Conservation (phyloP, 2,113 vertebrate genomes). For the Panthera uncia region DNA sequence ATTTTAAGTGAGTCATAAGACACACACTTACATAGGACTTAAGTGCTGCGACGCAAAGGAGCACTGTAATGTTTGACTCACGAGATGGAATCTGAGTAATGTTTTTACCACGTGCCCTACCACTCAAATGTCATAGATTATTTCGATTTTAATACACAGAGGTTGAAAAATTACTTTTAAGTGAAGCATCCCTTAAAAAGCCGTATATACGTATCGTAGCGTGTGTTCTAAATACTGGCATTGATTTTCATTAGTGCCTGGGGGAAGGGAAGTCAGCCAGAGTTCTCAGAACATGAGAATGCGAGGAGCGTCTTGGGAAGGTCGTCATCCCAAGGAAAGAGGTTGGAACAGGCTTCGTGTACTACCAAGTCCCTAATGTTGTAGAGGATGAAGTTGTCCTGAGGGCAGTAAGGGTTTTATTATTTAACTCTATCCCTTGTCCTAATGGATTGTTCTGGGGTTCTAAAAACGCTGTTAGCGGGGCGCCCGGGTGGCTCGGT, state of each 20-base stretch:
- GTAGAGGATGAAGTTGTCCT: not conserved
- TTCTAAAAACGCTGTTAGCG: not conserved
- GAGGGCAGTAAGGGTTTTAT: not conserved
- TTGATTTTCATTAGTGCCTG: not conserved
- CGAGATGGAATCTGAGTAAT: not conserved
- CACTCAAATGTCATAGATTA: not conserved
- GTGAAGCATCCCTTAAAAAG: not conserved
- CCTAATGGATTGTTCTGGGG: not conserved
- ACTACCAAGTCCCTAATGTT: not conserved
- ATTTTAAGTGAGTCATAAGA: constrained; percentile 37
- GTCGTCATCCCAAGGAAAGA: not conserved
- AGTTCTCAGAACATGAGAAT: not conserved
- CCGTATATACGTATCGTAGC: too few relatives aligned
- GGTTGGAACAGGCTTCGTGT: not conserved
- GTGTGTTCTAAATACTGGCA: not conserved
- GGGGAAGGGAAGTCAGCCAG: not conserved
- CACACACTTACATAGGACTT: not conserved
- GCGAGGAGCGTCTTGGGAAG: not conserved
- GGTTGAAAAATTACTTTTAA: not conserved
- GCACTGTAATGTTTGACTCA: not conserved
- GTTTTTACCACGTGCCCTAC: not conserved
- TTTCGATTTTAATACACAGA: not conserved
- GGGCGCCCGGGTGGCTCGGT: too few relatives aligned
- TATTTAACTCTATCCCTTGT: not conserved
- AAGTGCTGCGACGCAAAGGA: not conserved